Percentiles rank a stretch among this genome's conserved stretches.
phyloP scores from a whole-genome alignment of 2,113 vertebrate species.

The Geococcyx californianus region DNA sequence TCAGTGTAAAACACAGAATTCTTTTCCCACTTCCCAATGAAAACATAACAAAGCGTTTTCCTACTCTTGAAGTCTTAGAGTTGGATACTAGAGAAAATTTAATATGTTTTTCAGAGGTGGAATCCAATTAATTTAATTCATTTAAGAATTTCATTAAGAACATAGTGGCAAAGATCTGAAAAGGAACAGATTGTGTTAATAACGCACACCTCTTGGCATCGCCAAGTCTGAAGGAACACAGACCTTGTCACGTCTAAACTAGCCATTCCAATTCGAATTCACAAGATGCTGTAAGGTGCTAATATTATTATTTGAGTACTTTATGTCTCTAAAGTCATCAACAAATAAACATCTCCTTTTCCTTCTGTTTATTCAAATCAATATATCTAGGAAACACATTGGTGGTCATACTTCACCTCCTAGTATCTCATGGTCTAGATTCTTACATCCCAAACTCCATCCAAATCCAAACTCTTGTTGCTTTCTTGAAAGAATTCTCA shows the following conservation, averaged over 20 bases:
- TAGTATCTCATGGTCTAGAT: background rate
- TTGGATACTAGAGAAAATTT: background rate
- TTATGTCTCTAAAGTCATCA: background rate
- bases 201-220: background rate
- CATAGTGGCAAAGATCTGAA: background rate
- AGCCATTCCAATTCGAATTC: background rate
- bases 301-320: background rate
- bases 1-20: background rate
- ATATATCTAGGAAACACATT: background rate
- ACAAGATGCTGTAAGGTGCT: background rate
- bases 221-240: background rate
- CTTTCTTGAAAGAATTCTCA: background rate
- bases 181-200: background rate
- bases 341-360: background rate
- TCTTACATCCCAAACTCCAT: background rate
- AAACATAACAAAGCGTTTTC: background rate
- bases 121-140: background rate
- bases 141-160: background rate
- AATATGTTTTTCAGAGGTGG: background rate
- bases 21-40: background rate
- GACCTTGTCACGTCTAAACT: background rate
- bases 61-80: background rate
- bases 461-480: background rate
- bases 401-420: background rate
- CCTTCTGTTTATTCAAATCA: background rate